These are phyloP conservation scores for Eulacestoma nigropectus DNA, from an alignment of 2,113 vertebrate species.

Conservation along the genomic window DNA sequence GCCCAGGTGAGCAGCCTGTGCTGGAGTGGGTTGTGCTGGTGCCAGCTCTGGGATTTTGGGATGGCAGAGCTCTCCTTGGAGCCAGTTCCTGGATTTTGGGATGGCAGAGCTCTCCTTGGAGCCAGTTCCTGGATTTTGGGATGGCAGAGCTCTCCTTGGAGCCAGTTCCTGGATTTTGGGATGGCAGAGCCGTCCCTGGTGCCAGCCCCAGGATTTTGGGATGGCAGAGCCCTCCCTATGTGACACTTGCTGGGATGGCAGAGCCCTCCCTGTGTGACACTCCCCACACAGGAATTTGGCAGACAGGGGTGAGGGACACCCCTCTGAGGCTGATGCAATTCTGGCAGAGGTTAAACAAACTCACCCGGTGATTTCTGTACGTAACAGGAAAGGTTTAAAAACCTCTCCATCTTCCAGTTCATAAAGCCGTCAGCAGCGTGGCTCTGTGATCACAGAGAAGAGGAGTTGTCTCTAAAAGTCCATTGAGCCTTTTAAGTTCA, in stretches of 20 bases:
- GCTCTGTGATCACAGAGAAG: neutral
- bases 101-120: neutral
- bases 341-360: neutral
- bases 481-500: neutral
- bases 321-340: neutral
- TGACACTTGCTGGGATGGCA: no score
- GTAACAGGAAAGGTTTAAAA: neutral
- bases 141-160: neutral
- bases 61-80: neutral
- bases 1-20: neutral
- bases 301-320: neutral
- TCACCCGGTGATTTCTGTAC: neutral
- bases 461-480: neutral
- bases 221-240: neutral
- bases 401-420: neutral
- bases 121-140: fast-evolving
- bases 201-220: neutral
- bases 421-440: neutral
- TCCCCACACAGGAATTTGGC: neutral
- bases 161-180: fast-evolving
- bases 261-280: neutral
- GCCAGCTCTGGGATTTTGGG: fast-evolving
- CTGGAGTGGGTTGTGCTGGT: no score
- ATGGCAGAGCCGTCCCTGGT: neutral
- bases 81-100: fast-evolving